These are phyloP conservation scores for Listronotus bonariensis DNA, from an alignment of 1,140 invertebrate genomes.

Conservation along the genomic window DNA sequence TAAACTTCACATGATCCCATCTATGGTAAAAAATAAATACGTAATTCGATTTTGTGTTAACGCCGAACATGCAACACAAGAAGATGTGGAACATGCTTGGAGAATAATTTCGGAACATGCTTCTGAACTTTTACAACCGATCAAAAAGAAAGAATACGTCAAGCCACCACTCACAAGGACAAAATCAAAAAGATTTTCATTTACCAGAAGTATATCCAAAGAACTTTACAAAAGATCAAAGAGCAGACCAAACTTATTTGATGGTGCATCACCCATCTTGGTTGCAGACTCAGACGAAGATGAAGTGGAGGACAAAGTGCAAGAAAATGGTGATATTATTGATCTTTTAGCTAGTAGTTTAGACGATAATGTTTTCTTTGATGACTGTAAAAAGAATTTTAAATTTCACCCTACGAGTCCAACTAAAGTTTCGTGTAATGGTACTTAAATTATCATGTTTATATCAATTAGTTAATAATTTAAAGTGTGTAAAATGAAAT, in stretches of 20 bases:
- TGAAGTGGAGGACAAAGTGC: conserved; percentile 33
- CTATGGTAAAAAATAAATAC: conserved; percentile 76
- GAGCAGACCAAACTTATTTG: conserved; percentile 65
- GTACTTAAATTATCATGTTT: conserved; percentile 3
- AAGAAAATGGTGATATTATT: conserved; percentile 39
- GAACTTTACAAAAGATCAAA: conserved; percentile 65
- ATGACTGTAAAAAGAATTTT: conserved; percentile 37
- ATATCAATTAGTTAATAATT: too few relatives aligned
- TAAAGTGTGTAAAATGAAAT: too few relatives aligned
- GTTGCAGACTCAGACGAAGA: conserved; percentile 61
- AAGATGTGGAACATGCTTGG: conserved; percentile 80
- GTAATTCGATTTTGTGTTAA: conserved; percentile 85
- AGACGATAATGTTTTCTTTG: conserved; percentile 42
- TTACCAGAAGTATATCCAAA: conserved; percentile 68
- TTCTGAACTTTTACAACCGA: conserved; percentile 64
- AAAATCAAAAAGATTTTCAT: conserved; percentile 67
- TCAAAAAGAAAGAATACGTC: conserved; percentile 50
- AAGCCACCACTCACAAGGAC: conserved; percentile 61
- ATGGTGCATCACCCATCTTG: conserved; percentile 70
- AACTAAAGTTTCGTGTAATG: conserved; percentile 40
- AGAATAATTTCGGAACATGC: conserved; percentile 72
- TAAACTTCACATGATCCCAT: conserved; percentile 89
- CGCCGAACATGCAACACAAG: conserved; percentile 75
- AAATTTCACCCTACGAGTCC: conserved; percentile 33
- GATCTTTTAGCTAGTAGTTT: conserved; percentile 35